Evolutionary conservation across 2,113 vertebrate species (phyloP).

Genomic region (Erythrocebus patas): DNA sequence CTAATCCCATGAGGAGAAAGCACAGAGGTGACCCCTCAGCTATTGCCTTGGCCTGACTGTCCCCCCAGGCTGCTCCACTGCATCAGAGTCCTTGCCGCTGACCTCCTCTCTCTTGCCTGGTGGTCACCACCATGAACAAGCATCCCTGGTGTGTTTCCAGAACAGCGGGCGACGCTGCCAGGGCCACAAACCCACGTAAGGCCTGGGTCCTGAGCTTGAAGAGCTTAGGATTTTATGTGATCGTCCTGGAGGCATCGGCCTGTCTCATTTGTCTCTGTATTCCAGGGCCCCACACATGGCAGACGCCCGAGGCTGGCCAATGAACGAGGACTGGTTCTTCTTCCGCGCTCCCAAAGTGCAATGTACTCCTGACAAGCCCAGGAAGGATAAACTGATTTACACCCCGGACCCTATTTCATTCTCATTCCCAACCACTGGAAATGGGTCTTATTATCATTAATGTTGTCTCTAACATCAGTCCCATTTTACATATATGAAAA

Average conservation of each 20-base stretch:
- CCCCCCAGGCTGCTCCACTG: neutral
- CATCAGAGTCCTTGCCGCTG: neutral
- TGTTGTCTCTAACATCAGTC: neutral
- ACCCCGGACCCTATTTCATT: neutral
- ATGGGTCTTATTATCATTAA: neutral
- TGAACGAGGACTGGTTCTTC: fast-evolving
- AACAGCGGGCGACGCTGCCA: too few relatives aligned
- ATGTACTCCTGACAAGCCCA: neutral
- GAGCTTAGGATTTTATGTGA: neutral
- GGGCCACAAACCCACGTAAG: neutral
- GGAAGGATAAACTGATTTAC: neutral
- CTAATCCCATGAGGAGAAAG: neutral
- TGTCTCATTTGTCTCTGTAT: neutral
- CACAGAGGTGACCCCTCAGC: neutral
- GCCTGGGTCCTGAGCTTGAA: neutral
- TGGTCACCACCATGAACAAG: neutral
- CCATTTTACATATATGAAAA: neutral
- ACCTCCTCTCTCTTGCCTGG: neutral
- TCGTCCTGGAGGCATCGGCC: neutral
- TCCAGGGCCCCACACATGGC: fast-evolving
- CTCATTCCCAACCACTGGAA: neutral
- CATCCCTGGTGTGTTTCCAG: neutral
- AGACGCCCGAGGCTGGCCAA: neutral
- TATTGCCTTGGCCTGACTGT: fast-evolving
- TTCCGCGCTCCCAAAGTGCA: too few relatives aligned